These are phyloP conservation scores for Lycaena phlaeas DNA, from an alignment of 2,888 invertebrate genomes.

Conservation along the genomic window DNA sequence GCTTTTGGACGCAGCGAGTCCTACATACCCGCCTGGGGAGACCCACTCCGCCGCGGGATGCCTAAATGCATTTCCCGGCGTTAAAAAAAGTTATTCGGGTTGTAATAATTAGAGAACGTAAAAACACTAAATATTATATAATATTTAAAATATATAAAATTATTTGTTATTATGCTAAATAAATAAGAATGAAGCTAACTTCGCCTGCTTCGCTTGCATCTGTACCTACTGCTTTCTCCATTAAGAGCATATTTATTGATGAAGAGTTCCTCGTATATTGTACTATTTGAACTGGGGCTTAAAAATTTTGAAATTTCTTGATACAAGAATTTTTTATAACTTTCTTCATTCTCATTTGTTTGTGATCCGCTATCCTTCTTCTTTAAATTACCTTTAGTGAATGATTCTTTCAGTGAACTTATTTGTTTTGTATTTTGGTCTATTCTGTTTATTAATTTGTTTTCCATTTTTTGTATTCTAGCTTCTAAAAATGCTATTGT, in stretches of 20 bases:
- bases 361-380: conserved; percentile 31
- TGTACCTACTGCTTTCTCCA: conserved; percentile 17
- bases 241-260: conserved; percentile 34
- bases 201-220: conserved; percentile 33
- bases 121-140: no score
- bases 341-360: conserved; percentile 31
- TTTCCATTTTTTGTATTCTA: conserved; percentile 50
- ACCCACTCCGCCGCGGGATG: no score
- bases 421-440: conserved; percentile 50
- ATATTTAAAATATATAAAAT: no score
- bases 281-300: conserved; percentile 40
- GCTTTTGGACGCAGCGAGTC: no score
- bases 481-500: conserved; percentile 42
- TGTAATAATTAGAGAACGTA: no score
- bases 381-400: conserved; percentile 15
- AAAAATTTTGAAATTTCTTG: conserved; percentile 53
- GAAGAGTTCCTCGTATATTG: conserved; percentile 58
- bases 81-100: no score
- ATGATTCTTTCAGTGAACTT: conserved; percentile 33
- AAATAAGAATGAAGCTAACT: neutral
- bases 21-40: no score
- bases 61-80: no score
- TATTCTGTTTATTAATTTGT: conserved; percentile 43
- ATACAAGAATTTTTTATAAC: conserved; percentile 43
- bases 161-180: no score